Conservation (phyloP, 2,797 vertebrate species). For the Lindbergichthys nudifrons region DNA sequence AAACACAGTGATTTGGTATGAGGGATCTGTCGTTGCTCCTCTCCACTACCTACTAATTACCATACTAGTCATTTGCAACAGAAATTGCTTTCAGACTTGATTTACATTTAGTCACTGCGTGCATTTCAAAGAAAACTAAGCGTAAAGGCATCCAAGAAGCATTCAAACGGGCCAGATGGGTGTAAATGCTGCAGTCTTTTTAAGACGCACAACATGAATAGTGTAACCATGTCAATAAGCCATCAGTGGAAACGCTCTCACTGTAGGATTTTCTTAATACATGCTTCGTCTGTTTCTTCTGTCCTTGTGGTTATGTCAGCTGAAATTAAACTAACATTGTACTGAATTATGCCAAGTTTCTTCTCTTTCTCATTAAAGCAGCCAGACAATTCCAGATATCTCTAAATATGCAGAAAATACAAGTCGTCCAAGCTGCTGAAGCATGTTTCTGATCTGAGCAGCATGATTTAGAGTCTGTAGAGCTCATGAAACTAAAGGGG, state of each 20-base stretch:
- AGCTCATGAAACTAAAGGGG: too few relatives aligned
- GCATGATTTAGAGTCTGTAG: too few relatives aligned
- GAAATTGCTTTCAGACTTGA: background rate
- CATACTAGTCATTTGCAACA: background rate
- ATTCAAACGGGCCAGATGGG: background rate
- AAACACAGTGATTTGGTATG: background rate
- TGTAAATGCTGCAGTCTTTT: background rate
- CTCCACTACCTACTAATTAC: background rate
- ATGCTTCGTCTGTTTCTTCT: background rate
- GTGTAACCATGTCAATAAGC: background rate
- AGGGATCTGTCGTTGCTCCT: background rate
- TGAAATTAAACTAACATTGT: background rate
- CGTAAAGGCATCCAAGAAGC: background rate
- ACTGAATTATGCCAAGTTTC: too few relatives aligned
- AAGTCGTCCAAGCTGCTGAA: background rate
- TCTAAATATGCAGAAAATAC: background rate
- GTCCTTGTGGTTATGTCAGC: background rate
- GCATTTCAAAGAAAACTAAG: background rate
- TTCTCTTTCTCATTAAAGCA: too few relatives aligned
- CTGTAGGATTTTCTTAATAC: background rate
- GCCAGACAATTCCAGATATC: too few relatives aligned
- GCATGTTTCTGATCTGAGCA: background rate
- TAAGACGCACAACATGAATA: background rate
- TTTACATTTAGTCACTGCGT: background rate
- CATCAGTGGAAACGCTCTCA: background rate